Percentiles rank a stretch among this genome's conserved stretches.
phyloP scores from a whole-genome alignment of 2,888 invertebrate species.

The Hoplodrina blanda region DNA sequence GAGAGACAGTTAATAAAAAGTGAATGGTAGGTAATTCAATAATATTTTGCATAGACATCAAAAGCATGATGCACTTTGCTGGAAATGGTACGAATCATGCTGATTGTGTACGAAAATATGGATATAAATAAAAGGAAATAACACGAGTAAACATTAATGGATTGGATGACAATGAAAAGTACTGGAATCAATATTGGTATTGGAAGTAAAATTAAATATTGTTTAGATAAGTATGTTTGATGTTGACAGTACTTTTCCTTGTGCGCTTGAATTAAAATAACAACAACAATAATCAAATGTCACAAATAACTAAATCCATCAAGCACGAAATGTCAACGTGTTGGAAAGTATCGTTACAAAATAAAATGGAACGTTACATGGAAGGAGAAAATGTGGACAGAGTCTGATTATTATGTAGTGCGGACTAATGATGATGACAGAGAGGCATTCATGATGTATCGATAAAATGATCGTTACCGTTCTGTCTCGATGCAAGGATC shows the following conservation, averaged over 20 bases:
- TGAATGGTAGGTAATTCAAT: constrained; percentile 67
- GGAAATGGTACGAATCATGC: constrained; percentile 86
- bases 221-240: not conserved
- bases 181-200: constrained; percentile 66
- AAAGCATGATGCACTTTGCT: constrained; percentile 89
- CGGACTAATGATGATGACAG: constrained; percentile 90
- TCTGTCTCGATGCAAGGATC: constrained; percentile 88
- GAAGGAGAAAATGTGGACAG: constrained; percentile 87
- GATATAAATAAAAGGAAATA: constrained; percentile 74
- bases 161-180: constrained; percentile 80
- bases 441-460: constrained; percentile 90
- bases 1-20: constrained; percentile 69
- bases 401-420: constrained; percentile 81
- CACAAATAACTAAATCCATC: constrained; percentile 76
- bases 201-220: constrained; percentile 3
- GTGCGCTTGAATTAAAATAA: constrained; percentile 74
- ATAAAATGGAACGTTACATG: constrained; percentile 76
- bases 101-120: constrained; percentile 82
- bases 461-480: constrained; percentile 90
- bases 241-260: constrained; percentile 80
- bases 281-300: constrained; percentile 74
- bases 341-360: constrained; percentile 76
- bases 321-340: constrained; percentile 82
- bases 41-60: constrained; percentile 85
- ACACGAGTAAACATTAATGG: constrained; percentile 74